phyloP scores from a whole-genome alignment of 2,113 vertebrate genomes.

The Speoplatyrhinus poulsoni region DNA sequence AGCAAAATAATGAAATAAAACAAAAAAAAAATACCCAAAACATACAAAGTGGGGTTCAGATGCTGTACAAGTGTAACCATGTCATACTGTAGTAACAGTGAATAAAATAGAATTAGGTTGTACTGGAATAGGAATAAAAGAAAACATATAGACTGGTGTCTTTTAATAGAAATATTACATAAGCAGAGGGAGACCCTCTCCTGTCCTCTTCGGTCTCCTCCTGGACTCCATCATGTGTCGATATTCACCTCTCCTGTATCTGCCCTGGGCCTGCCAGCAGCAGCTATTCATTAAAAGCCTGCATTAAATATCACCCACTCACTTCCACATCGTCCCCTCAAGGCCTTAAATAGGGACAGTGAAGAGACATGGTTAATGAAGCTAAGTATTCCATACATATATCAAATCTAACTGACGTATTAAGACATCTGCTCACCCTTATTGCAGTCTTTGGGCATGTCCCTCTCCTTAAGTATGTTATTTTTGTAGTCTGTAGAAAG shows the following conservation, averaged over 20 bases:
- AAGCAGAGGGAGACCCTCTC: slow-evolving; percentile 64
- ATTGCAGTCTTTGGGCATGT: slow-evolving; percentile 86
- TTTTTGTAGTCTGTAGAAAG: slow-evolving; percentile 90
- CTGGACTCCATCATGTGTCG: slow-evolving; percentile 28
- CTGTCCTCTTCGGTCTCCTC: slow-evolving; percentile 51
- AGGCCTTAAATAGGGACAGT: slow-evolving; percentile 78
- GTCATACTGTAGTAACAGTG: slow-evolving; percentile 18
- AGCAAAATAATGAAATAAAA: slow-evolving; percentile 1
- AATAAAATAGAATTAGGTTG: slow-evolving; percentile 29
- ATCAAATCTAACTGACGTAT: neutral
- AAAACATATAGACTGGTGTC: slow-evolving; percentile 20
- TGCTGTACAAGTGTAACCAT: slow-evolving; percentile 28
- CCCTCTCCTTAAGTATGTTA: slow-evolving; percentile 92
- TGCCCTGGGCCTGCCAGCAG: slow-evolving; percentile 93
- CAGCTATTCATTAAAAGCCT: slow-evolving; percentile 36
- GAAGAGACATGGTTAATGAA: neutral
- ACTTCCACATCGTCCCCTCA: slow-evolving; percentile 90
- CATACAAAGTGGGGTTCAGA: slow-evolving; percentile 21
- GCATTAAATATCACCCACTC: slow-evolving; percentile 47
- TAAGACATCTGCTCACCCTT: slow-evolving; percentile 76
- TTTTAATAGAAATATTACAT: slow-evolving; percentile 46
- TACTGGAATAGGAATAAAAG: slow-evolving; percentile 4
- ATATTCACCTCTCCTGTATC: slow-evolving; percentile 40
- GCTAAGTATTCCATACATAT: neutral
- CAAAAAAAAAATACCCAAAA: slow-evolving; percentile 11